Evolutionary conservation across 2,888 invertebrate species (phyloP), one percentile per base, ranked within the genome.

Genomic region (Meta bourneti): DNA sequence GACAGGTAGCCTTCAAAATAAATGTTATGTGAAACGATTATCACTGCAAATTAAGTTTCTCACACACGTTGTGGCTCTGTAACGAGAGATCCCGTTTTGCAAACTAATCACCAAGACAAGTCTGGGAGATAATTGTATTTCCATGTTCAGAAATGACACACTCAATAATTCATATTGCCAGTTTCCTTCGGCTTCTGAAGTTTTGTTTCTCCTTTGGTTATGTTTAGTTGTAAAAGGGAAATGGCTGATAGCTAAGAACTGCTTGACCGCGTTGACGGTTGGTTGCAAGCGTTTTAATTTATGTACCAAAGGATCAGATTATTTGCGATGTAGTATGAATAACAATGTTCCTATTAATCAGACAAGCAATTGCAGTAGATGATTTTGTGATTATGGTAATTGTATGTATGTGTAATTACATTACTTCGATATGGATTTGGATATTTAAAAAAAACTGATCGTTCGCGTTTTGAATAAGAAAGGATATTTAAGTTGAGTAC

Each of bases 1-100:
- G 84, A 85, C 85, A 90, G 84, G 74, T 85, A 90, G 90, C 90
- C 90, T 90, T 90, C 90, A 74, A 69, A 90, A 74, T 71, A 52
- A 90, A 79, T 49, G 72, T 72, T 74, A 54, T 74, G 78, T 90
- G 69, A 84, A 84, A 78, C 84, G 90, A 84, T 90, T 90, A 90
- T 85, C 84, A 72, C 80, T 49, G 71, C 80, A 90, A 90, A 90
- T 90, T 90, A 90, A 90, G 75, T 81, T 88, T 74, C 48, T n/a
- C 49, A 80, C 74, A 51, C 80, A 48, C 54, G 71, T 72, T 72
- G 70, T 13, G 20, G 82, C 20, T 79, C 51, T 34, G 34, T 34
- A 34, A 34, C 1, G 1, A 34, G 34, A 34, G 34, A 4, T 34
- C 34, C 80, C 80, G 80, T 87, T 87, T 79, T 54, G 88, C 16